A percentile compares a stretch with the other conserved stretches of the same genome.
Conservation (phyloP, 2,113 vertebrate genomes). For the Noctilio leporinus region DNA sequence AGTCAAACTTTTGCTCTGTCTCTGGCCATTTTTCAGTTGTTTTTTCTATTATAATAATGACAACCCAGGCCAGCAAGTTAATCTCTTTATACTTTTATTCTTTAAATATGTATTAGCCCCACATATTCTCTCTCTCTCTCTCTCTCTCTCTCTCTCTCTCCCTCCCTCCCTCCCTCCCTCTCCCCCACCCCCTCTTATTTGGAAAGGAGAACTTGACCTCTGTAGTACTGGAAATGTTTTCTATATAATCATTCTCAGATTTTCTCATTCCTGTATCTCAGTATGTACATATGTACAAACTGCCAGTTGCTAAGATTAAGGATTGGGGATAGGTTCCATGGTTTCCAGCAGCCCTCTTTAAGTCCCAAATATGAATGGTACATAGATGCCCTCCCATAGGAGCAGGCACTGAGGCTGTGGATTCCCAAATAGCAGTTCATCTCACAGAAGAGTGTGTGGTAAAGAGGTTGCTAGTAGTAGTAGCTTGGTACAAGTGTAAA, state of each 20-base stretch:
- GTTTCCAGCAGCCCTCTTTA: background rate
- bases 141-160: too few relatives aligned
- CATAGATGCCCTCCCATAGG: background rate
- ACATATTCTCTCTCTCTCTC: background rate
- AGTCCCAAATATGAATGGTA: background rate
- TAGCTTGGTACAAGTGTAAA: background rate
- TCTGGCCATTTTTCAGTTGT: background rate
- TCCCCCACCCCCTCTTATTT: too few relatives aligned
- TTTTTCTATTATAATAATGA: background rate
- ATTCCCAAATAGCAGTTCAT: background rate
- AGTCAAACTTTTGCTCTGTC: background rate
- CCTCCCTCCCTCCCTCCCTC: too few relatives aligned
- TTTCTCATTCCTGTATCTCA: background rate
- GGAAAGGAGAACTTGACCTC: background rate
- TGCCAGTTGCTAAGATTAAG: background rate
- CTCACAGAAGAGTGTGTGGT: background rate
- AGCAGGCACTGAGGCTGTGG: background rate
- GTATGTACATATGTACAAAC: background rate
- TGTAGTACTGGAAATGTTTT: background rate
- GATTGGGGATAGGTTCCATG: background rate
- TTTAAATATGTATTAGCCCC: background rate
- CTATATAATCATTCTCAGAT: background rate
- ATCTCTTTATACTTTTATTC: constrained; percentile 30
- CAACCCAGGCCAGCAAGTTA: background rate
- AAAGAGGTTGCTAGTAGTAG: background rate